phyloP scores from a whole-genome alignment of 1,140 invertebrate genomes.

The Drosophila lowei region DNA sequence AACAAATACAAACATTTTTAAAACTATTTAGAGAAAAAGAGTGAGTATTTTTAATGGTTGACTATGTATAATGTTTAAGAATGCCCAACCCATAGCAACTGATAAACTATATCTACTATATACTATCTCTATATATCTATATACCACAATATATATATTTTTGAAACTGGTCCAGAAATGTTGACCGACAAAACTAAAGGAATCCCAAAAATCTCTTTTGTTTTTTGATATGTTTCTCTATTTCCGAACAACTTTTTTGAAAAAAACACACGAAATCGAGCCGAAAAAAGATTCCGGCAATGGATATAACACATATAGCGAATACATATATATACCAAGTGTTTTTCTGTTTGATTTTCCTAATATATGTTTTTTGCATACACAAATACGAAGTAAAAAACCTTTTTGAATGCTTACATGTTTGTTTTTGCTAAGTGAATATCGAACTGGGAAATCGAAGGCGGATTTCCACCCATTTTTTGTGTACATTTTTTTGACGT shows the following conservation, averaged over 20 bases:
- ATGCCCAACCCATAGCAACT: conserved; percentile 64
- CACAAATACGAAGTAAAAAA: conserved; percentile 30
- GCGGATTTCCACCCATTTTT: conserved; percentile 42
- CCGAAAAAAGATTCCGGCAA: conserved; percentile 52
- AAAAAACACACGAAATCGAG: conserved; percentile 21
- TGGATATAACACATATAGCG: conserved; percentile 50
- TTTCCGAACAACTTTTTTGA: conserved; percentile 50
- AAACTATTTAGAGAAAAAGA: conserved; percentile 82
- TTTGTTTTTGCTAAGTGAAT: conserved; percentile 68
- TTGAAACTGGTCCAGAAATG: conserved; percentile 42
- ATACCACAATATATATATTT: conserved; percentile 37
- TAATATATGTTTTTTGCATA: conserved; percentile 65
- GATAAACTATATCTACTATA: conserved; percentile 39
- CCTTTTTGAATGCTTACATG: conserved; percentile 79
- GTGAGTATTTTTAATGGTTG: conserved; percentile 81
- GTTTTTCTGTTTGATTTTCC: conserved; percentile 24
- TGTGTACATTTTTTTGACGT: conserved; percentile 64
- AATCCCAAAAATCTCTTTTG: conserved; percentile 59
- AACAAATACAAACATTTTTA: conserved; percentile 57
- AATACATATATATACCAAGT: conserved; percentile 35
- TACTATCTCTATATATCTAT: conserved; percentile 21
- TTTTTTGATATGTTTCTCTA: conserved; percentile 77
- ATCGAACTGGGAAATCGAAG: conserved; percentile 26
- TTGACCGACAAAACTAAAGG: conserved; percentile 57
- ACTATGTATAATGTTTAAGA: conserved; percentile 76